Evolutionary conservation across 2,113 vertebrate genomes (phyloP).

Genomic region (Micronycteris hirsuta): DNA sequence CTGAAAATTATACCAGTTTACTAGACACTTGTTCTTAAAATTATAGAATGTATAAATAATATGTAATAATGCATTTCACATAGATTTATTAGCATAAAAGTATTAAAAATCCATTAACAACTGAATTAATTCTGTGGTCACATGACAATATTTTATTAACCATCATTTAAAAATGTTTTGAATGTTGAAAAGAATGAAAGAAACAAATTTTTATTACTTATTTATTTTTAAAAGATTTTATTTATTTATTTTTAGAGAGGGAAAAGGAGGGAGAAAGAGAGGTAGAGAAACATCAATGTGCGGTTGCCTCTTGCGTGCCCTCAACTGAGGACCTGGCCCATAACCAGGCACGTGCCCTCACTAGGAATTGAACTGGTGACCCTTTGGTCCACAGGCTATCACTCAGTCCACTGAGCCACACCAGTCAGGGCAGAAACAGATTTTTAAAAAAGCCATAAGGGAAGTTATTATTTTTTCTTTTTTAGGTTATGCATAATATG

Average conservation of each 20-base stretch:
- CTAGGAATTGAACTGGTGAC: too few relatives aligned
- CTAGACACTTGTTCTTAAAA: slow-evolving; percentile 11
- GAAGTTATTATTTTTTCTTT: background rate
- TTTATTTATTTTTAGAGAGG: too few relatives aligned
- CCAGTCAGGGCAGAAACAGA: background rate
- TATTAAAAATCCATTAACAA: slow-evolving; percentile 7
- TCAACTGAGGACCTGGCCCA: too few relatives aligned
- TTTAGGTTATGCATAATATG: background rate
- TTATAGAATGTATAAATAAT: background rate
- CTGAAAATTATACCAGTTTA: background rate
- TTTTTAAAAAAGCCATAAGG: background rate
- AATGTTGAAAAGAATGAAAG: background rate
- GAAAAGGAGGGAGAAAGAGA: too few relatives aligned
- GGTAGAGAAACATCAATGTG: too few relatives aligned
- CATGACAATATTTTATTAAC: slow-evolving; percentile 6
- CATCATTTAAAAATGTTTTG: background rate
- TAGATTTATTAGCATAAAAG: background rate
- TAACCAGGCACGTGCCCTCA: too few relatives aligned
- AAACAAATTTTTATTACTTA: background rate
- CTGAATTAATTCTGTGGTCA: slow-evolving; percentile 8
- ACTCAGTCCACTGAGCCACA: too few relatives aligned
- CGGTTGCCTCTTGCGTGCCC: too few relatives aligned
- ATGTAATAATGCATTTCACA: background rate
- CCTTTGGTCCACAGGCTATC: too few relatives aligned
- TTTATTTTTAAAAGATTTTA: too few relatives aligned